These are phyloP conservation scores for Microplitis manilae DNA, from an alignment of 2,888 invertebrate genomes.

Conservation along the genomic window DNA sequence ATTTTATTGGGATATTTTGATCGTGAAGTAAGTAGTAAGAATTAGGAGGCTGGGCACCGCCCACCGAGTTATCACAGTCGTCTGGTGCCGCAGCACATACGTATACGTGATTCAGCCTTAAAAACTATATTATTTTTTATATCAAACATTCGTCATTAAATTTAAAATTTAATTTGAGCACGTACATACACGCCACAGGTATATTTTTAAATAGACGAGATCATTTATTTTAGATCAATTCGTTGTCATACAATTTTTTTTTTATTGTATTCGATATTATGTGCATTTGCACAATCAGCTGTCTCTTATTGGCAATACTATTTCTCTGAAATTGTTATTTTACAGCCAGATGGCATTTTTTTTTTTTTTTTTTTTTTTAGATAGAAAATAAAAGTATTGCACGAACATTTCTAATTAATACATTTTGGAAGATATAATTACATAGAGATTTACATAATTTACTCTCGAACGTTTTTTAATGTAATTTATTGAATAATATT, in stretches of 20 bases:
- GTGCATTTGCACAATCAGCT: conserved; percentile 60
- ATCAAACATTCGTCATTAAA: conserved; percentile 47
- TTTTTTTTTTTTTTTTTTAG: background rate
- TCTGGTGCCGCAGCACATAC: conserved; percentile 72
- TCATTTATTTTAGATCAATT: conserved; percentile 7
- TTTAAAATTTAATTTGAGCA: conserved; percentile 33
- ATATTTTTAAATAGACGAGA: conserved; percentile 6
- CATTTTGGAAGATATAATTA: background rate
- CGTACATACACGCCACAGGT: conserved; percentile 31
- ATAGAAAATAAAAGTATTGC: background rate
- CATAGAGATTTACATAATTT: background rate
- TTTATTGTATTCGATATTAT: conserved; percentile 25
- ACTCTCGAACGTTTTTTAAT: background rate
- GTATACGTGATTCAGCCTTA: conserved; percentile 73
- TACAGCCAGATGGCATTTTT: background rate
- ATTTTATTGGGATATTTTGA: conserved; percentile 14
- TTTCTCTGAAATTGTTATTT: conserved; percentile 48
- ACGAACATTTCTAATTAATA: background rate
- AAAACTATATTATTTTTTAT: conserved; percentile 69
- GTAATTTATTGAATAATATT: background rate
- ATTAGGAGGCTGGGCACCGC: conserved; percentile 73
- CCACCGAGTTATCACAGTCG: conserved; percentile 72
- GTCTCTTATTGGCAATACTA: conserved; percentile 59
- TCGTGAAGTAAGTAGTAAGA: conserved; percentile 61
- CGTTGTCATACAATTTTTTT: conserved; percentile 30